Evolutionary conservation across 2,113 vertebrate species (phyloP).

Genomic region (Ammodytes marinus): DNA sequence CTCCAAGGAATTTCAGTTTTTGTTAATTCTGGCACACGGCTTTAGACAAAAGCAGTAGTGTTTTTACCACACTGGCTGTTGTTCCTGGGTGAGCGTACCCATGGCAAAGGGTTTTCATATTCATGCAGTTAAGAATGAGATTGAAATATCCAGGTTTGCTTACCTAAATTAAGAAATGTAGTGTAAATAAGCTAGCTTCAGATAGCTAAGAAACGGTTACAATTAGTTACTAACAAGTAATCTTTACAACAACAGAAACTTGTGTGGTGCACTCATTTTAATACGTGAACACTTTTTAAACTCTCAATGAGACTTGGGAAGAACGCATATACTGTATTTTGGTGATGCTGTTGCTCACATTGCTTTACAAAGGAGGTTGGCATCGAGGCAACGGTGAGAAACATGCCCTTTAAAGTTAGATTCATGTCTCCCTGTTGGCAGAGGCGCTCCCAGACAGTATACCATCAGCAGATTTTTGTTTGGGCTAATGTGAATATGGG

Average conservation of each 20-base stretch:
- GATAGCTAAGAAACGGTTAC: neutral
- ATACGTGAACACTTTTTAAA: neutral
- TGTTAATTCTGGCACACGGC: too few species aligned
- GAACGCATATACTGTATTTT: neutral
- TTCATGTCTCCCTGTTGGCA: neutral
- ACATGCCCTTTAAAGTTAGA: neutral
- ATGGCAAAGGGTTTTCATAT: too few species aligned
- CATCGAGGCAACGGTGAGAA: neutral
- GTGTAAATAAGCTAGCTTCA: too few species aligned
- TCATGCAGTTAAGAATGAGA: too few species aligned
- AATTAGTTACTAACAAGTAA: neutral
- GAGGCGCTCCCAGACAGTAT: neutral
- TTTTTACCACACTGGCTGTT: too few species aligned
- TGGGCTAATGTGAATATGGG: neutral
- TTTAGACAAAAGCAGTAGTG: too few species aligned
- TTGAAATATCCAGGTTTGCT: too few species aligned
- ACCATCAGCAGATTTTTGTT: neutral
- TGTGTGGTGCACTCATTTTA: neutral
- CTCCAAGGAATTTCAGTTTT: too few species aligned
- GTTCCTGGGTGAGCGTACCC: too few species aligned
- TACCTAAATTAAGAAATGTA: too few species aligned
- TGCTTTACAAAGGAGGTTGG: neutral
- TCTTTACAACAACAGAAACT: neutral
- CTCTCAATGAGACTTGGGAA: neutral
- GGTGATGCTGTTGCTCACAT: neutral